These are phyloP conservation scores for Holothuria leucospilota DNA, from an alignment of 53 echinoderm and acorn worm genomes.

Conservation along the genomic window DNA sequence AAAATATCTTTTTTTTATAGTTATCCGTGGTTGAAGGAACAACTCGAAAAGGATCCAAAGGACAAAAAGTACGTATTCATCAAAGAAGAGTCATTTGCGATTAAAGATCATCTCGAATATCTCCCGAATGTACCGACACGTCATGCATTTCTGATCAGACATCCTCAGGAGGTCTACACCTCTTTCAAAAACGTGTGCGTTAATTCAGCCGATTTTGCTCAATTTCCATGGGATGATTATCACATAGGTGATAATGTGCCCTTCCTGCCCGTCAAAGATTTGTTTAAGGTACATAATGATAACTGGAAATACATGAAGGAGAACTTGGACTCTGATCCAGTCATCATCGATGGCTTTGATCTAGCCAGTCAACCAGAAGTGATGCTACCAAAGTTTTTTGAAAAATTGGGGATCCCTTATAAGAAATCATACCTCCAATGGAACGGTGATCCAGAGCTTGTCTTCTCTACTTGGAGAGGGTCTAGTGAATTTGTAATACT, in stretches of 20 bases:
- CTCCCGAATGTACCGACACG: not conserved
- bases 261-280: not conserved
- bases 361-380: conserved; percentile 26
- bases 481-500: not conserved
- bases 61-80: conserved; percentile 32
- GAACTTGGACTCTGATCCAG: conserved; percentile 8
- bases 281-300: not conserved
- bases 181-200: not conserved
- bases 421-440: conserved; percentile 23
- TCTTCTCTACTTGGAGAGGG: conserved; percentile 31
- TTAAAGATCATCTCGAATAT: conserved; percentile 9
- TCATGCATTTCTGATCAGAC: conserved; percentile 14
- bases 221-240: conserved; percentile 22
- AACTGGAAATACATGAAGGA: conserved; percentile 21
- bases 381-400: conserved; percentile 6
- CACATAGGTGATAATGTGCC: not conserved
- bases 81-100: conserved; percentile 24
- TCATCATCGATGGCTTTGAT: conserved; percentile 28
- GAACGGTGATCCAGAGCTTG: conserved; percentile 2
- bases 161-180: conserved; percentile 22
- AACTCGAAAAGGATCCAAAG: not conserved
- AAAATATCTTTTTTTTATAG: not conserved
- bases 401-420: conserved; percentile 21
- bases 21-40: conserved; percentile 24
- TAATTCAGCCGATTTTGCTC: not conserved